phyloP scores from a whole-genome alignment of 1,140 invertebrate genomes.

The Drosophila pseudoobscura region DNA sequence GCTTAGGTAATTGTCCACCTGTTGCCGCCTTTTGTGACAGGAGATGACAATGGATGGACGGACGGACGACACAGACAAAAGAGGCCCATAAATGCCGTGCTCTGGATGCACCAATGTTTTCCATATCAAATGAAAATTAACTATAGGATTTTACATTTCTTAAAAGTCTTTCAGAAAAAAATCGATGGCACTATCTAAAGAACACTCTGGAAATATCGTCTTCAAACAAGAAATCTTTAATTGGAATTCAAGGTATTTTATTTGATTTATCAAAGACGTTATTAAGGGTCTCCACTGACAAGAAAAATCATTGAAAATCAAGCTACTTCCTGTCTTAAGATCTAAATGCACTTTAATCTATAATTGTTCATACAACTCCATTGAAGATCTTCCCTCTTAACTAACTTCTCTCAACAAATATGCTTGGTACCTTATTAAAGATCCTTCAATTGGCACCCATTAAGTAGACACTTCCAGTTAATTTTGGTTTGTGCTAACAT shows the following conservation, averaged over 20 bases:
- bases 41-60: constrained; percentile 14
- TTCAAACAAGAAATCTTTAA: too few species aligned
- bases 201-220: too few species aligned
- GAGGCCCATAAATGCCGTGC: constrained; percentile 25
- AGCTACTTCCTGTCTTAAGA: background rate
- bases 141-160: too few species aligned
- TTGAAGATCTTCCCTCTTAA: background rate
- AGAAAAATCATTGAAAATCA: too few species aligned
- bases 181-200: too few species aligned
- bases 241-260: too few species aligned
- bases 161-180: too few species aligned
- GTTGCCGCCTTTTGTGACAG: constrained; percentile 66
- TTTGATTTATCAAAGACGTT: too few species aligned
- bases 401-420: too few species aligned
- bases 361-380: background rate
- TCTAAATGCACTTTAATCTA: too few species aligned
- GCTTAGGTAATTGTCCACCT: constrained; percentile 70
- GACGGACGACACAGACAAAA: constrained; percentile 20
- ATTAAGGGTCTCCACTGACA: too few species aligned
- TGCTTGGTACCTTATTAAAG: too few species aligned
- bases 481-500: constrained; percentile 47
- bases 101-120: constrained; percentile 44
- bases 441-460: background rate
- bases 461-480: constrained; percentile 17
- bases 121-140: background rate